phyloP scores from a whole-genome alignment of 2,888 invertebrate species.

The Andrena chrysosceles region DNA sequence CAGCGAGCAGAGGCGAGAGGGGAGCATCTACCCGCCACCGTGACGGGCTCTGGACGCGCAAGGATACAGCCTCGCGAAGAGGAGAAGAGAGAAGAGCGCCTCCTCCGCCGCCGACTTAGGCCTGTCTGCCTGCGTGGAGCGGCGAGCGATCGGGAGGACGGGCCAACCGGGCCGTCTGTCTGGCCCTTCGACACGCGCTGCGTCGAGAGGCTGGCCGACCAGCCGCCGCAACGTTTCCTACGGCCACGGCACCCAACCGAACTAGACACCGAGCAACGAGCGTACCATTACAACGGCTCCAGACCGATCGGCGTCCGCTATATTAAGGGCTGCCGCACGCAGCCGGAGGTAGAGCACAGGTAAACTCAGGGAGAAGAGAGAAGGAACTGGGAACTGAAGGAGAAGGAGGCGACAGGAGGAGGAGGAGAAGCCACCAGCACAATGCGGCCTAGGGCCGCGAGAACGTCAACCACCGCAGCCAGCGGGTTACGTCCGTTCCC shows the following conservation, averaged over 20 bases:
- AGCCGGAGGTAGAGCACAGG: constrained; percentile 13
- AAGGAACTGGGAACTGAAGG: not conserved
- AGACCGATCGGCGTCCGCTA: constrained; percentile 17
- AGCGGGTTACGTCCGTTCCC: constrained; percentile 52
- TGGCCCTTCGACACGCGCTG: constrained; percentile 73
- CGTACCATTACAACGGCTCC: constrained; percentile 6
- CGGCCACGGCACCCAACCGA: constrained; percentile 26
- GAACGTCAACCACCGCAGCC: constrained; percentile 55
- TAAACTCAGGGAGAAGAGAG: constrained; percentile 15
- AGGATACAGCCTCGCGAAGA: constrained; percentile 70
- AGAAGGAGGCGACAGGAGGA: constrained; percentile 27
- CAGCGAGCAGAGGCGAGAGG: constrained; percentile 46
- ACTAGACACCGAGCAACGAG: constrained; percentile 27
- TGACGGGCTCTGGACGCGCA: constrained; percentile 66
- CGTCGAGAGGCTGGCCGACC: constrained; percentile 68
- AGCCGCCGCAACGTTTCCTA: constrained; percentile 58
- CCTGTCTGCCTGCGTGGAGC: constrained; percentile 59
- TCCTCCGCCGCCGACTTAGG: constrained; percentile 63
- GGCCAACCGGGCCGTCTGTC: constrained; percentile 71
- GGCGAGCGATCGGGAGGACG: constrained; percentile 69
- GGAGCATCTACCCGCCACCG: constrained; percentile 47
- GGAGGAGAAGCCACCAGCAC: constrained; percentile 57
- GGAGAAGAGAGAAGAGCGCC: constrained; percentile 64
- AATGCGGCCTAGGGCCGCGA: constrained; percentile 74
- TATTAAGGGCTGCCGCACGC: constrained; percentile 20